Evolutionary conservation across 2,888 invertebrate species (phyloP).

Genomic region (Diploptera punctata): DNA sequence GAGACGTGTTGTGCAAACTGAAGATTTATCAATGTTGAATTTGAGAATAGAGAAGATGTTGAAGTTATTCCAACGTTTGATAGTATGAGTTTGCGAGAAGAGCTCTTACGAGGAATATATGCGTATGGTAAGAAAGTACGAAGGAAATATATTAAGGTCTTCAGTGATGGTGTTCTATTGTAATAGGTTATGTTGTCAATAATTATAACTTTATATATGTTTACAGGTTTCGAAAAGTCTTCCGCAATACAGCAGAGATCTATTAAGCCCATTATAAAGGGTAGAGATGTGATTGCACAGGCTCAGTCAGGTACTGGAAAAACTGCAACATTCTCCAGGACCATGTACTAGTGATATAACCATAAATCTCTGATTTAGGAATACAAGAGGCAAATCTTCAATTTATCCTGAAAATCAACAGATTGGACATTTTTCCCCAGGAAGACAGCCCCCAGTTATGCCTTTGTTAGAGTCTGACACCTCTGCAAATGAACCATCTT

Average conservation of each 20-base stretch:
- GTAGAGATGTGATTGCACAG: conserved; percentile 98
- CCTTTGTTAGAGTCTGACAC: too few relatives aligned
- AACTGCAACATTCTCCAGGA: conserved; percentile 98
- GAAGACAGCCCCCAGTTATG: too few relatives aligned
- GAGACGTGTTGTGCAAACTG: conserved; percentile 59
- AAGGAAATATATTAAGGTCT: too few relatives aligned
- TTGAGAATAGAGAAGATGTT: conserved; percentile 99
- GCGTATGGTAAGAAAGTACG: conserved; percentile 92
- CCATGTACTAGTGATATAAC: conserved; percentile 92
- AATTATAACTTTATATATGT: conserved; percentile 3
- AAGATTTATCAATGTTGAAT: conserved; percentile 98
- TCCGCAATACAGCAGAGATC: conserved; percentile 98
- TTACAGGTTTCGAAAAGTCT: conserved; percentile 95
- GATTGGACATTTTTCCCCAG: too few relatives aligned
- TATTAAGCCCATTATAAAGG: conserved; percentile 95
- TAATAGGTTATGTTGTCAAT: neutral
- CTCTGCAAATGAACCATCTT: too few relatives aligned
- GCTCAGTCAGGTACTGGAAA: conserved; percentile 99
- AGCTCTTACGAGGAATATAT: conserved; percentile 94
- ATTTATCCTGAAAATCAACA: too few relatives aligned
- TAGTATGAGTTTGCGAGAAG: conserved; percentile 92
- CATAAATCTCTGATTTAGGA: too few relatives aligned
- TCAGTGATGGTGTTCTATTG: neutral
- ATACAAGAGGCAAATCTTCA: too few relatives aligned
- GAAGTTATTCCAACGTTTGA: conserved; percentile 98